A percentile compares a stretch with the other conserved stretches of the same genome.
phyloP scores from a whole-genome alignment of 1,140 invertebrate genomes.

The Yoshiicerus persimilis region DNA sequence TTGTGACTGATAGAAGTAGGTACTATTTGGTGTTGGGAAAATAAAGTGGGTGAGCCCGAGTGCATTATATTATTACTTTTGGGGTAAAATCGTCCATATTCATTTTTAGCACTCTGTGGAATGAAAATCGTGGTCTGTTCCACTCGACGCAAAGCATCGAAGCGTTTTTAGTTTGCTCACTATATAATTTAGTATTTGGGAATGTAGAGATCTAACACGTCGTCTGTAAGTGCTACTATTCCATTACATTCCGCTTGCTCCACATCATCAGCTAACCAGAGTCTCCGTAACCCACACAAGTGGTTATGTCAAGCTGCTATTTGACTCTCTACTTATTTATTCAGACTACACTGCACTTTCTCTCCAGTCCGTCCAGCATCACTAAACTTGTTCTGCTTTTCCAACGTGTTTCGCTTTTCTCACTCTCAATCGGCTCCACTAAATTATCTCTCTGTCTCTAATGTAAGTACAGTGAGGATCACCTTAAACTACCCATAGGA shows the following conservation, averaged over 20 bases:
- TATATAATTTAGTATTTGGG: not conserved
- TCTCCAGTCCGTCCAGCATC: not conserved
- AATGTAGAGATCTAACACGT: not conserved
- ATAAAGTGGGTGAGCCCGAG: too few relatives aligned
- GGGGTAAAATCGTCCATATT: not conserved
- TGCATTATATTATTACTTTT: not conserved
- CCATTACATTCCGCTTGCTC: not conserved
- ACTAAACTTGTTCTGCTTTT: not conserved
- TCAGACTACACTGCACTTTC: not conserved
- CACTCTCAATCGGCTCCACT: not conserved
- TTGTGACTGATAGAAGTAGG: too few relatives aligned
- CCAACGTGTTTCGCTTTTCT: not conserved
- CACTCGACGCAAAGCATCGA: not conserved
- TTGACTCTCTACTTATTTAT: not conserved
- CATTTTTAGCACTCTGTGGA: not conserved
- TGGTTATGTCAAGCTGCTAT: not conserved
- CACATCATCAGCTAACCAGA: not conserved
- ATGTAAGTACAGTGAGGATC: not conserved
- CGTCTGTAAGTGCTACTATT: not conserved
- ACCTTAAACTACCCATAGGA: too few relatives aligned
- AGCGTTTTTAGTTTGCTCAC: not conserved
- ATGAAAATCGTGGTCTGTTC: not conserved
- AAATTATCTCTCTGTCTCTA: not conserved
- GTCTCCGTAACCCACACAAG: not conserved
- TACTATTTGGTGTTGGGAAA: too few relatives aligned